Evolutionary conservation across 2,888 invertebrate species (phyloP), one percentile per base, ranked within the genome.

Genomic region (Craniophora ligustri): DNA sequence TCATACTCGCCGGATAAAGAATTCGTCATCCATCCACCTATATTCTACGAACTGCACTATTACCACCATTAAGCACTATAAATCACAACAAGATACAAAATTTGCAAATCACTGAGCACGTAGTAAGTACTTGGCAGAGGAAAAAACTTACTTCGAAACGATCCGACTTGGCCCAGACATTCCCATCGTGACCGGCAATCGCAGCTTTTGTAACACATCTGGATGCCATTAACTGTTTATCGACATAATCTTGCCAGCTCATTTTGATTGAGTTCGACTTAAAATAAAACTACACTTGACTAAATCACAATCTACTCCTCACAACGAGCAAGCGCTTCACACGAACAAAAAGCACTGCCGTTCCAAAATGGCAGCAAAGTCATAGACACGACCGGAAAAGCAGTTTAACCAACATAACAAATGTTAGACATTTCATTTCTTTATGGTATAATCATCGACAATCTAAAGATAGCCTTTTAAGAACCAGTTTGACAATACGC

Each of bases 221-320:
- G 93, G 98, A 98, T 91, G 98, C 98, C 95, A 98, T 95, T 95
- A 98, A 96, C 95, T 98, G 98, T 95, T 98, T 98, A 95, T 98
- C 98, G 94, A 98, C 97, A 95, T 98, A 98, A 96, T 98, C 98
- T 97, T 98, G 98, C 98, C 98, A 98, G 97, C 98, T 98, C 98
- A 98, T 98, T 94, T 94, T 96, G 94, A 91, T 81, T 85, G 81
- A 91, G 92, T 92, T 92, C 91, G 85, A 89, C 89, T 90, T 87
- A 89, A 84, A 89, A 88, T 91, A 89, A 89, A 92, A 92, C 93
- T 91, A 92, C 89, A 91, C 92, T 92, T 89, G 84, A 85, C 88
- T 91, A 89, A 75, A 85, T 85, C 90, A 91, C 91, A 87, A 88
- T 88, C 78, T 85, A 85, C 86, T 87, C 87, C 84, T 84, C 90